phyloP scores from a whole-genome alignment of 2,888 invertebrate species.

The Anticlea derivata region DNA sequence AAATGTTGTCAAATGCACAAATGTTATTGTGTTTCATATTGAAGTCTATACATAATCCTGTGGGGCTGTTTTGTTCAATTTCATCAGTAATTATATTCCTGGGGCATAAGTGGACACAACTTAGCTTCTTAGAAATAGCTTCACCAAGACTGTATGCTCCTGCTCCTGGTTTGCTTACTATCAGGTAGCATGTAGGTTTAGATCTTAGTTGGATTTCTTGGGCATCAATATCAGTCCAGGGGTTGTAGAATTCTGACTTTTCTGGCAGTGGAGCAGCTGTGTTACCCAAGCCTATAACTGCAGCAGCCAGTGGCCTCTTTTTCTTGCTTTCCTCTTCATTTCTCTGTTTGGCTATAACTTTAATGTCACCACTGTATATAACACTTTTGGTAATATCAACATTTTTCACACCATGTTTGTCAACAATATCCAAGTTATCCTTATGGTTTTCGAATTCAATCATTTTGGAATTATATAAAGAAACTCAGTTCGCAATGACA shows the following conservation, averaged over 20 bases:
- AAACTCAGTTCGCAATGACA: conserved; percentile 13
- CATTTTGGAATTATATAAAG: conserved; percentile 40
- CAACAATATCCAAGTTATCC: conserved; percentile 48
- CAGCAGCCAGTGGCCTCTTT: conserved; percentile 55
- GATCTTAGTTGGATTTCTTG: conserved; percentile 73
- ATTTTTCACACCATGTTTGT: conserved; percentile 49
- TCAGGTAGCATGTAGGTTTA: conserved; percentile 83
- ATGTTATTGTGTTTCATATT: conserved; percentile 81
- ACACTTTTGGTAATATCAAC: conserved; percentile 45
- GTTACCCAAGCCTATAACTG: conserved; percentile 65
- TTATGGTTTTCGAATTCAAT: conserved; percentile 46
- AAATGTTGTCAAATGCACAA: conserved; percentile 75
- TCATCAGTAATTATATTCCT: conserved; percentile 81
- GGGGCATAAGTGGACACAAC: conserved; percentile 84
- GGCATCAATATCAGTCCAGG: conserved; percentile 80
- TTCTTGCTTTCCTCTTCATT: conserved; percentile 25
- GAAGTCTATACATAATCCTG: conserved; percentile 84
- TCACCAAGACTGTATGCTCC: conserved; percentile 80
- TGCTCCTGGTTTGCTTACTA: conserved; percentile 84
- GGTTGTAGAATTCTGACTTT: conserved; percentile 46
- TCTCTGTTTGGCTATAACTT: conserved; percentile 25
- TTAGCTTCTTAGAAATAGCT: conserved; percentile 80
- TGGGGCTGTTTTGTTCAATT: conserved; percentile 77
- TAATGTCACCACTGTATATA: conserved; percentile 47
- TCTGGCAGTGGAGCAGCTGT: conserved; percentile 56